Conservation (phyloP, 2,797 vertebrate genomes). For the Lagothrix lagotricha region DNA sequence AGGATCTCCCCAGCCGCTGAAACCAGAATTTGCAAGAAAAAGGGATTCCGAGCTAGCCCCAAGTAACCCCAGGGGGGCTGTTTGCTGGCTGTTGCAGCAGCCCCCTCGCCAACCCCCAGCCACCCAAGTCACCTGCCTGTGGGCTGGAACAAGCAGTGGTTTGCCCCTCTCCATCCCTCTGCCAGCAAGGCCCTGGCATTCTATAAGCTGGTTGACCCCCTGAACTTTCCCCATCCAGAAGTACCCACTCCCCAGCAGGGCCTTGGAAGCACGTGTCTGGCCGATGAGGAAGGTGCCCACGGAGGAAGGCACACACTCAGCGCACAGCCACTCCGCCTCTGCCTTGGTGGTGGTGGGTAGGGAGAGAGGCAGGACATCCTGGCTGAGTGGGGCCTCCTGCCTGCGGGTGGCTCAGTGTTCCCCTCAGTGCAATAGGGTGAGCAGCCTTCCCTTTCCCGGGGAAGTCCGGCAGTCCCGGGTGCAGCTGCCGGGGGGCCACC, state of each 20-base stretch:
- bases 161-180: neutral
- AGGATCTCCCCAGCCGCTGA: neutral
- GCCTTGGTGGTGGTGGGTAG: neutral
- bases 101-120: neutral
- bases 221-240: neutral
- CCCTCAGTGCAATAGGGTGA: constrained; percentile 27
- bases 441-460: neutral
- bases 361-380: neutral
- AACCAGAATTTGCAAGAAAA: constrained; percentile 17
- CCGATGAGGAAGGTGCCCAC: neutral
- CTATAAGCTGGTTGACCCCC: neutral
- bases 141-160: constrained; percentile 32
- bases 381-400: neutral
- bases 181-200: constrained; percentile 16
- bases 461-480: neutral
- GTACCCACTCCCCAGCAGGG: neutral
- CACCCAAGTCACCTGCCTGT: neutral
- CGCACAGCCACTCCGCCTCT: neutral
- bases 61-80: neutral
- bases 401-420: constrained; percentile 1
- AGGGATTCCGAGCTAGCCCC: neutral
- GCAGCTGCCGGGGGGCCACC: neutral
- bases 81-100: neutral
- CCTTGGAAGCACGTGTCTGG: neutral
- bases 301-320: neutral